These are phyloP conservation scores for Thera obeliscata DNA, from an alignment of 2,888 invertebrate genomes.

Conservation along the genomic window DNA sequence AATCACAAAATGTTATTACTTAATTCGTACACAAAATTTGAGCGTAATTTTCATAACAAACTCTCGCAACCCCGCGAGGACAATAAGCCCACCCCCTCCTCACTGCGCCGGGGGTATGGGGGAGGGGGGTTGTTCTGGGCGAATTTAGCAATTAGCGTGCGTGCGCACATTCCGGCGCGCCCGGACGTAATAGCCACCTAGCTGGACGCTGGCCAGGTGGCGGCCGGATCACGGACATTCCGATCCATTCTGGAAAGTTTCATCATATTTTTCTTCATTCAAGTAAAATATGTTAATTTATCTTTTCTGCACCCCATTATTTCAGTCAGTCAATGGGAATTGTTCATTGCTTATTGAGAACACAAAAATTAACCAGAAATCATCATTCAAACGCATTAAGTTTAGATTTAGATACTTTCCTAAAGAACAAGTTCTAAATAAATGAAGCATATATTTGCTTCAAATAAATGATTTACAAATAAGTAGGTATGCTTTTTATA, in stretches of 20 bases:
- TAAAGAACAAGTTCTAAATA: too few relatives aligned
- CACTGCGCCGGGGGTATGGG: constrained; percentile 25
- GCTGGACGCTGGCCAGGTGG: constrained; percentile 40
- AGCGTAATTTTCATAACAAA: constrained; percentile 43
- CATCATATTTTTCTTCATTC: neutral
- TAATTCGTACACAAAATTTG: constrained; percentile 39
- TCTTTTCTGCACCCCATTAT: neutral
- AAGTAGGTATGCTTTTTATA: neutral
- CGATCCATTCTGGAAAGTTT: neutral
- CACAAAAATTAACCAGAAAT: too few relatives aligned
- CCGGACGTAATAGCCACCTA: constrained; percentile 62
- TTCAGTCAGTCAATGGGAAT: too few relatives aligned
- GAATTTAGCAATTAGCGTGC: constrained; percentile 77
- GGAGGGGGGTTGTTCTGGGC: constrained; percentile 45
- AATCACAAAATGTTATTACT: constrained; percentile 35
- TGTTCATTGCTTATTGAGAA: too few relatives aligned
- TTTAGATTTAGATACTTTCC: too few relatives aligned
- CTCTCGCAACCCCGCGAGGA: constrained; percentile 43
- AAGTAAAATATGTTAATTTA: too few relatives aligned
- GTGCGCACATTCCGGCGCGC: constrained; percentile 58
- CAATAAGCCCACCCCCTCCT: constrained; percentile 49
- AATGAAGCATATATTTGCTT: too few relatives aligned
- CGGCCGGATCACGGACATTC: constrained; percentile 36
- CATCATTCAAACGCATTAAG: too few relatives aligned
- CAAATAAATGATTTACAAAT: neutral